A percentile compares a stretch with the other conserved stretches of the same genome.
phyloP scores from a whole-genome alignment of 2,113 vertebrate genomes.

The Neopipo cinnamomea region DNA sequence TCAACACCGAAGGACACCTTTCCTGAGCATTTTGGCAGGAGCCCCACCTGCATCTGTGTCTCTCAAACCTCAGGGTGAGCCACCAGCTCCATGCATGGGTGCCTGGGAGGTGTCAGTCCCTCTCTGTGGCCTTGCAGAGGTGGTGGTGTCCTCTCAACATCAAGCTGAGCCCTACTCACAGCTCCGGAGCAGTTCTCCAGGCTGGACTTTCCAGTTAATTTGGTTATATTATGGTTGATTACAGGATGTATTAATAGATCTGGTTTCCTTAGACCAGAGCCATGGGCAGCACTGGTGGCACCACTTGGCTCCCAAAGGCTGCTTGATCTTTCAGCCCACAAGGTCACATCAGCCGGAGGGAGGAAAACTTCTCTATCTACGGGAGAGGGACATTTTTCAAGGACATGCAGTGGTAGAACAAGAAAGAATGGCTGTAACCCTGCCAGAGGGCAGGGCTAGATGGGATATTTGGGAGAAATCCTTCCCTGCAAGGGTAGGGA shows the following conservation, averaged over 20 bases:
- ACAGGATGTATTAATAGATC: not conserved
- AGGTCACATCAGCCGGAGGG: not conserved
- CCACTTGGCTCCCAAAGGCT: not conserved
- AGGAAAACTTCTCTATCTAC: not conserved
- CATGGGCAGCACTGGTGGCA: not conserved
- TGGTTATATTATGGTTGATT: not conserved
- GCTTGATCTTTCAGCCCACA: not conserved
- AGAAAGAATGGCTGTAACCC: not conserved
- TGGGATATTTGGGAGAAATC: not conserved
- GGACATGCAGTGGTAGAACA: accelerated
- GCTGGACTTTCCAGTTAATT: not conserved
- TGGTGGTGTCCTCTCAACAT: not conserved
- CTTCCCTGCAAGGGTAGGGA: accelerated
- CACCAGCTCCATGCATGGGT: not conserved
- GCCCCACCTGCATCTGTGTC: not conserved
- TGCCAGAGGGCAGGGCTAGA: accelerated
- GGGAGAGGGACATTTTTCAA: not conserved
- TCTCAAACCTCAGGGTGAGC: not conserved
- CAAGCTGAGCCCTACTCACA: not conserved
- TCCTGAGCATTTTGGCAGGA: not conserved
- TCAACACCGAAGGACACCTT: not conserved
- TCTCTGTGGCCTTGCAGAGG: not conserved
- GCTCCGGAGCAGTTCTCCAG: not conserved
- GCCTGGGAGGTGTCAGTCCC: not conserved
- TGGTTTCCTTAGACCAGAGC: not conserved